These are phyloP conservation scores for Solenopsis fugax DNA, from an alignment of 1,140 invertebrate genomes.

Conservation along the genomic window DNA sequence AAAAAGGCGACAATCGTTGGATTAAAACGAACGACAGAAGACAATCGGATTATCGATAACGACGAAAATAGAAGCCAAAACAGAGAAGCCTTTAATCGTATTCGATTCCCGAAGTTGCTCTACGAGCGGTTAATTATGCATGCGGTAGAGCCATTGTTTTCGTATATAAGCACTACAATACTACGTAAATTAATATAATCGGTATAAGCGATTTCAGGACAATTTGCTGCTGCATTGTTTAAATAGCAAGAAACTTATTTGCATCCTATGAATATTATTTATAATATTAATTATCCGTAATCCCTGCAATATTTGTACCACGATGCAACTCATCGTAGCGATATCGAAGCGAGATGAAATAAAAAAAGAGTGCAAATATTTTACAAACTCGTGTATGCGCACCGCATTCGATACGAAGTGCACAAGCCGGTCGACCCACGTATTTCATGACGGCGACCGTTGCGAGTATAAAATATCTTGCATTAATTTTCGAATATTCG, in stretches of 20 bases:
- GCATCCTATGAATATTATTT: background rate
- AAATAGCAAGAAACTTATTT: constrained; percentile 16
- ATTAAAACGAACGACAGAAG: background rate
- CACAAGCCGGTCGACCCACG: constrained; percentile 1
- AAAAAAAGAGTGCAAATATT: constrained; percentile 6
- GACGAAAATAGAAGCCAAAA: constrained; percentile 15
- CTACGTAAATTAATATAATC: constrained; percentile 26
- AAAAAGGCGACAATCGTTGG: background rate
- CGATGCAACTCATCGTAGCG: background rate
- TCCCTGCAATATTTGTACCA: background rate
- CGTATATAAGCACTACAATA: background rate
- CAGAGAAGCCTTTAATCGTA: constrained; percentile 34
- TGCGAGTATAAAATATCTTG: constrained; percentile 61
- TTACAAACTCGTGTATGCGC: constrained; percentile 19
- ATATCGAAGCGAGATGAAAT: background rate
- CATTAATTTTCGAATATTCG: constrained; percentile 63
- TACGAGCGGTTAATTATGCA: constrained; percentile 19
- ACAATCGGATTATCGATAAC: constrained; percentile 5
- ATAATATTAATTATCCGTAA: background rate
- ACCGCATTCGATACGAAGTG: background rate
- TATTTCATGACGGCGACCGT: constrained; percentile 51
- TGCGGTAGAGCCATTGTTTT: constrained; percentile 13
- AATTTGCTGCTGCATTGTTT: background rate
- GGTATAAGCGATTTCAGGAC: background rate
- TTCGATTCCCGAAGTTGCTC: background rate